Evolutionary conservation across 2,113 vertebrate species (phyloP), one percentile per base, ranked within the genome.

Genomic region (Odontesthes bonariensis): DNA sequence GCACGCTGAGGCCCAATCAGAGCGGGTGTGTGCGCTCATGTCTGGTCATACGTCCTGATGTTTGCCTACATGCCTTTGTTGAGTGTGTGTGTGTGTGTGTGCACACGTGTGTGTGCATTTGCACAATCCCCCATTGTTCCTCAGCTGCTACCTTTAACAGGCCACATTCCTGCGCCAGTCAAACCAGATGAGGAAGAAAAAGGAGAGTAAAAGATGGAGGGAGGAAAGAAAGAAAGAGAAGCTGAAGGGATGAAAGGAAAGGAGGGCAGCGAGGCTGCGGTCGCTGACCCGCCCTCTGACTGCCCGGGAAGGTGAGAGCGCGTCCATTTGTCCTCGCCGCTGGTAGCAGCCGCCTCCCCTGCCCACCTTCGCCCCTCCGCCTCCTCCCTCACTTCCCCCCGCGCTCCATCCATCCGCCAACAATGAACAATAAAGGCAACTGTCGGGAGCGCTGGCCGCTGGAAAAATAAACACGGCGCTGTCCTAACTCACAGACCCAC

Each of bases 371-470:
- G 12, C 38, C 61, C 65, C 14, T 4, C 78, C 38, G 58, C 65
- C 14, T 4, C 78, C 42, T 61, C 75, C 70, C 8, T 7, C 64
- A 11, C 20, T 33, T 14, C 19, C 73, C 68, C 68, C 71, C 22
- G 17, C 68, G 49, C 77, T 82, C 84, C 77, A 66, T 92, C 92
- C 91, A 93, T 94, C 91, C 94, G 87, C 82, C 93, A 96, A 98
- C 96, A 97, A 97, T 96, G 94, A 94, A 94, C 90, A 96, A 95
- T 96, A 95, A 96, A 94, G 92, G 95, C 93, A 94, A 96, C 94
- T 96, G 96, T 96, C 94, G 94, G 79, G 86, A 94, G 91, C 92
- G 84, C 92, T 94, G 86, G 88, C 93, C 86, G 74, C 82, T 95
- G 94, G 93, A 94, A 96, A 96, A 96, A 96, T 92, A 94, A 94